Percentiles rank a stretch among this genome's conserved stretches.
phyloP scores from a whole-genome alignment of 2,797 vertebrate genomes.

The Vireo griseus region DNA sequence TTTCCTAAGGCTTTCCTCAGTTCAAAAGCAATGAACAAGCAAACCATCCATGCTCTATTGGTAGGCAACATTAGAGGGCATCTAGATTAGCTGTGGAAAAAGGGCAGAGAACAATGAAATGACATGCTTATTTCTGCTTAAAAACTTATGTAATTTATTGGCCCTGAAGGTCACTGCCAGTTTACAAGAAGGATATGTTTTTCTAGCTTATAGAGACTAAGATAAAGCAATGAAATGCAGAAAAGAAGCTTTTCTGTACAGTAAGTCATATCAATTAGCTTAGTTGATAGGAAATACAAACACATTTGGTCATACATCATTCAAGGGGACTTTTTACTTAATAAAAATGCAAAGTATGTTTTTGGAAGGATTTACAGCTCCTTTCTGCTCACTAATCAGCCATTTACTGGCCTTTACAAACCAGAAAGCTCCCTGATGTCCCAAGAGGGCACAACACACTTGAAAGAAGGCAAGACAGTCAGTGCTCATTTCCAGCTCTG shows the following conservation, averaged over 20 bases:
- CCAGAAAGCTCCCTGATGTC: conserved; percentile 19
- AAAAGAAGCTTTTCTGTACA: neutral
- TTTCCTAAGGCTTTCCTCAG: neutral
- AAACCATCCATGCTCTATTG: neutral
- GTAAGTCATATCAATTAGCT: neutral
- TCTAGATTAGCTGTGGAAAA: neutral
- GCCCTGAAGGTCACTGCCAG: neutral
- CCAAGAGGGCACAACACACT: neutral
- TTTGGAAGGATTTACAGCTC: conserved; percentile 40
- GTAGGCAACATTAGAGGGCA: neutral
- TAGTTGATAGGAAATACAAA: conserved; percentile 24
- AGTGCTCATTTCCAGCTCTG: neutral
- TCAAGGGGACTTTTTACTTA: conserved; percentile 23
- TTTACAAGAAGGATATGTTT: neutral
- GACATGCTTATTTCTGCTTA: neutral
- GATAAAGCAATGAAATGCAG: neutral
- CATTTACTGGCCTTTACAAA: conserved; percentile 38
- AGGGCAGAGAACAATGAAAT: neutral
- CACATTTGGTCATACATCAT: conserved; percentile 10
- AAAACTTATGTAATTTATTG: neutral
- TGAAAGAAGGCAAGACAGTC: conserved; percentile 12
- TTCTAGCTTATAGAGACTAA: neutral
- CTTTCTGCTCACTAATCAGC: conserved; percentile 43
- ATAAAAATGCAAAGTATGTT: conserved; percentile 46
- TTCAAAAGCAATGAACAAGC: neutral